Base-by-base conservation (phyloP, 1,140 invertebrate species). In the Maniola jurtina region DNA sequence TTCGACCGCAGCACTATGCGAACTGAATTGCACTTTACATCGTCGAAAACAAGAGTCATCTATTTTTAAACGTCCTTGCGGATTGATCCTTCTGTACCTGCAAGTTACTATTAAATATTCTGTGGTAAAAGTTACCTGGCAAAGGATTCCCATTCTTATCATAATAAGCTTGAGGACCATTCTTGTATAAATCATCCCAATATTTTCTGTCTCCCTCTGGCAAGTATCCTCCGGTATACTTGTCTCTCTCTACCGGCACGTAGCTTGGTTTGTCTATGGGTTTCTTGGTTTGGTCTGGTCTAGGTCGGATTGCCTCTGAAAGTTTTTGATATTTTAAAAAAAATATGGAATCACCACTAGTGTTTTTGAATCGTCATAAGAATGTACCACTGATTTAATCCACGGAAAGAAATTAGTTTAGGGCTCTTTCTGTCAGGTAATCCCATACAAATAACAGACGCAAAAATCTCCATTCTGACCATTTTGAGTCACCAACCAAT, bases 91-190 rank as follows among this genome's bases (percentile, higher is more conserved):
- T n/a, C n/a, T n/a, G n/a, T n/a, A n/a, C n/a, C n/a, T n/a, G n/a
- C n/a, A n/a, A n/a, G n/a, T n/a, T n/a, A n/a, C n/a, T n/a, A n/a
- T n/a, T n/a, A n/a, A n/a, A n/a, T n/a, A n/a, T n/a, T n/a, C n/a
- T n/a, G n/a, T n/a, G n/a, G 16, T 6, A 16, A 54, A 25, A 36
- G 13, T 0, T 67, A 88, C 88, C 88, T 79, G 86, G 86, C 48
- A 88, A 76, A 34, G 88, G 88, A 73, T 89, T 89, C 59, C 86
- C 88, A 61, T 83, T 77, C 72, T 83, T 86, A 74, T 91, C 90
- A 66, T 91, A 91, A 64, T 89, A 91, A 6, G 88, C 87, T 71
- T 79, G 77, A 15, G 90, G 90, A 47, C 88, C 89, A 70, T 91
- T 79, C 36, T 76, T 84, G 67, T 91, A 89, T 14, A 91, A 61